Evolutionary conservation across 2,797 vertebrate species (phyloP).

Genomic region (Brachyrhaphis roseni): DNA sequence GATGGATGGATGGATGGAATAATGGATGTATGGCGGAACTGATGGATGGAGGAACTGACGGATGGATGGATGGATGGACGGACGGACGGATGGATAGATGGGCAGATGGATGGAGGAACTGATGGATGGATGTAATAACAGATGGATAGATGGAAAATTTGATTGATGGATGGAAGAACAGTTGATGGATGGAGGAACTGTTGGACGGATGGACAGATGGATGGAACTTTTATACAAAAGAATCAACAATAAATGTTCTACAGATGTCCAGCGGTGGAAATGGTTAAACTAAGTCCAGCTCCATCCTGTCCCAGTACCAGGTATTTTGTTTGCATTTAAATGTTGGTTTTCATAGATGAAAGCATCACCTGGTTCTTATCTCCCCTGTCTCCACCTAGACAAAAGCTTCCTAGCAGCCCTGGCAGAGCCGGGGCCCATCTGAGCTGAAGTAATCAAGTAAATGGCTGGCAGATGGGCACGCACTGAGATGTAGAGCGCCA

Average conservation of each 20-base stretch:
- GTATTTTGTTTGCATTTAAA: background rate
- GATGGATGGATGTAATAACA: too few relatives aligned
- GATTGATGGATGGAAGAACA: too few relatives aligned
- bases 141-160: too few relatives aligned
- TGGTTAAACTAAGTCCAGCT: background rate
- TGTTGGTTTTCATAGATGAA: constrained; percentile 32
- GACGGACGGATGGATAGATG: fast-evolving
- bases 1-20: background rate
- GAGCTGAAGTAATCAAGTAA: constrained; percentile 71
- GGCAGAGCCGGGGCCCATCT: constrained; percentile 44
- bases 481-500: constrained; percentile 49
- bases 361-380: constrained; percentile 35
- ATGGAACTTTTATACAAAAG: background rate
- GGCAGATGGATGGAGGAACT: too few relatives aligned
- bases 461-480: constrained; percentile 72
- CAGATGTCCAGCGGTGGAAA: background rate
- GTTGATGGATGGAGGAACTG: too few relatives aligned
- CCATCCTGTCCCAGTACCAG: background rate
- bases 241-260: background rate
- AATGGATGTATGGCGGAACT: too few relatives aligned
- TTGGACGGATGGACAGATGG: background rate
- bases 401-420: constrained; percentile 51
- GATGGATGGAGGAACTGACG: too few relatives aligned
- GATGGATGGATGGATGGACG: background rate
- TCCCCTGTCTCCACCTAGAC: constrained; percentile 34